Evolutionary conservation across 2,113 vertebrate species (phyloP).

Genomic region (Ranitomeya imitator): DNA sequence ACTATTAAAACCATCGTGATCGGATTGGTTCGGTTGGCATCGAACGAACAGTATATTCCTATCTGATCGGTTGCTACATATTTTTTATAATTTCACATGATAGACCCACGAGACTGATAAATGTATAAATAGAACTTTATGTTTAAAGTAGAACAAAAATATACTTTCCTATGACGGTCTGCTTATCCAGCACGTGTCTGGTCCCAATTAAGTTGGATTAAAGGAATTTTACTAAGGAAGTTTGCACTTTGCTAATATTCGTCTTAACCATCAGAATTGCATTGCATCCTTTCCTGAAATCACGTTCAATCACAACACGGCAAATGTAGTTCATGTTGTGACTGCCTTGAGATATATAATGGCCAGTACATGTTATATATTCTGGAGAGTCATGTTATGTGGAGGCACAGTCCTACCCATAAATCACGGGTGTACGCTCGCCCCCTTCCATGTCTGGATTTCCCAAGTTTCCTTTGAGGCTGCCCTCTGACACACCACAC

Average conservation of each 20-base stretch:
- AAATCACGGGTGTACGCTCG: background rate
- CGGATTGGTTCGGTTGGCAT: too few species aligned
- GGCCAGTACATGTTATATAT: background rate
- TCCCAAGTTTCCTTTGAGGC: background rate
- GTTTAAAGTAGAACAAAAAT: background rate
- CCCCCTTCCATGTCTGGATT: background rate
- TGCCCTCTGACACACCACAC: background rate
- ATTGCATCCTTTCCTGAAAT: too few species aligned
- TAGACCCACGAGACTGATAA: background rate
- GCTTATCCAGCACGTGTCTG: too few species aligned
- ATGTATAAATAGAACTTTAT: background rate
- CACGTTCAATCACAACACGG: too few species aligned
- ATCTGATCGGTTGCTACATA: background rate
- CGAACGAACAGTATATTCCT: background rate
- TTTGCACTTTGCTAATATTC: too few species aligned
- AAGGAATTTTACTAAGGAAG: too few species aligned
- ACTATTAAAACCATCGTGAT: too few species aligned
- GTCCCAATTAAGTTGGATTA: too few species aligned
- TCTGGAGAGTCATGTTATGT: background rate
- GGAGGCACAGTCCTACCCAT: background rate
- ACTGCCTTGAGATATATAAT: background rate
- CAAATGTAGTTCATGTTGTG: background rate
- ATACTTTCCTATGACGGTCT: too few species aligned
- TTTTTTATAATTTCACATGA: background rate
- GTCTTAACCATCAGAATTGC: too few species aligned